Conservation (phyloP, 2,888 invertebrate species). For the Synergus gifuensis region DNA sequence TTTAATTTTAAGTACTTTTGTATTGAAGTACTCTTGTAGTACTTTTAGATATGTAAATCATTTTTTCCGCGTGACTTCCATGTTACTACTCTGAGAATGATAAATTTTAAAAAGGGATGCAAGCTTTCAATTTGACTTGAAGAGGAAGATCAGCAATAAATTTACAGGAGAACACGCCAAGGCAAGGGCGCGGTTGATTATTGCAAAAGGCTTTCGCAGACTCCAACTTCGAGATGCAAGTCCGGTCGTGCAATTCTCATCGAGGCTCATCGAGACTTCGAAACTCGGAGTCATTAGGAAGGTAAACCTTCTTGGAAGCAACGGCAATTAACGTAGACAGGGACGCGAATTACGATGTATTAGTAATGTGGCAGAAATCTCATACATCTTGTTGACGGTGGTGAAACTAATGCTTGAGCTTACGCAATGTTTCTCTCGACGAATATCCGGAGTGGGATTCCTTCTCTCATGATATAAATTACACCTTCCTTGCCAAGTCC, state of each 20-base stretch:
- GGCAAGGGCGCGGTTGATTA: constrained; percentile 27
- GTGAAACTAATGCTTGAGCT: constrained; percentile 48
- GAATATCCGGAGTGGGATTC: constrained; percentile 53
- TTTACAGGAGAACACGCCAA: not conserved
- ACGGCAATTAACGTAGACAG: constrained; percentile 31
- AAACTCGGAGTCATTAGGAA: constrained; percentile 23
- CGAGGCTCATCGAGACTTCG: constrained; percentile 26
- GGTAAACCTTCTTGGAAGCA: constrained; percentile 11
- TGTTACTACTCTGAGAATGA: no score
- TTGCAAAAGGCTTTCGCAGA: constrained; percentile 24
- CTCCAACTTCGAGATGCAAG: constrained; percentile 7
- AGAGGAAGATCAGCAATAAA: not conserved
- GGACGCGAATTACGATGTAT: constrained; percentile 35
- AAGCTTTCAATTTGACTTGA: not conserved
- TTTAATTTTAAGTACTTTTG: no score
- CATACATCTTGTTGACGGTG: constrained; percentile 34
- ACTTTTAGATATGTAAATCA: no score
- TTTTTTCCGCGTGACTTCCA: no score
- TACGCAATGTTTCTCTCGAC: constrained; percentile 53
- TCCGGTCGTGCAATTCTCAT: constrained; percentile 36
- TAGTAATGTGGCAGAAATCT: constrained; percentile 27
- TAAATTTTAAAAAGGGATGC: no score
- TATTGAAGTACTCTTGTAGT: no score
- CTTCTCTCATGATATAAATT: constrained; percentile 37
- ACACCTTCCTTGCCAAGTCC: not conserved